phyloP scores from a whole-genome alignment of 2,888 invertebrate species.

The Zhuqinia jingwanae region DNA sequence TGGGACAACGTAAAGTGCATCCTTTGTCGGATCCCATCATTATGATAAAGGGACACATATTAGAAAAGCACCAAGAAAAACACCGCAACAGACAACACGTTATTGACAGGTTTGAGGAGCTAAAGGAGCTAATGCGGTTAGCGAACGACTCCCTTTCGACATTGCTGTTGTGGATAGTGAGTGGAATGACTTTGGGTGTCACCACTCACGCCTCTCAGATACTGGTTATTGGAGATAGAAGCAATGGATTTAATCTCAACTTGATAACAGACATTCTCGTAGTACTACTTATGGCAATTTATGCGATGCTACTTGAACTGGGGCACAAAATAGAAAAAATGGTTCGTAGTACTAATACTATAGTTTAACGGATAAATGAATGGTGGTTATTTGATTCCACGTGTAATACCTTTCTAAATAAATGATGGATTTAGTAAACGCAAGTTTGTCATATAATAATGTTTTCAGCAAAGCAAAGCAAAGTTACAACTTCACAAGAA shows the following conservation, averaged over 20 bases:
- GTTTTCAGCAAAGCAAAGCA: slow-evolving; percentile 40
- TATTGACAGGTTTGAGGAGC: slow-evolving; percentile 48
- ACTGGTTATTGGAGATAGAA: not conserved
- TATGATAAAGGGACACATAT: not conserved
- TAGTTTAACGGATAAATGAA: too few relatives aligned
- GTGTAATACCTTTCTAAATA: not conserved
- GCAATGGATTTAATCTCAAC: not conserved
- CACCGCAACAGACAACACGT: not conserved
- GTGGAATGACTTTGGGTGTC: slow-evolving; percentile 45
- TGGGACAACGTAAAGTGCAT: too few relatives aligned
- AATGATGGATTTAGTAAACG: too few relatives aligned
- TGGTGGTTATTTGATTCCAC: not conserved
- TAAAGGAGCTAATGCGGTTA: slow-evolving; percentile 31
- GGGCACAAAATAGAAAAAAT: slow-evolving; percentile 37
- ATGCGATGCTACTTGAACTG: slow-evolving; percentile 30
- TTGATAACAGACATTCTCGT: slow-evolving; percentile 15
- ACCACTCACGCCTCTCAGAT: slow-evolving; percentile 36
- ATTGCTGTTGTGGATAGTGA: not conserved
- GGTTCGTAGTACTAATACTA: slow-evolving; percentile 26
- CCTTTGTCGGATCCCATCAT: too few relatives aligned
- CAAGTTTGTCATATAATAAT: slow-evolving; percentile 17
- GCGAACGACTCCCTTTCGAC: slow-evolving; percentile 2
- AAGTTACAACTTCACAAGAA: slow-evolving; percentile 26
- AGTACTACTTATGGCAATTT: not conserved
- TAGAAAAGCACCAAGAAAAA: not conserved